phyloP scores from a whole-genome alignment of 35 echinoderm and acorn worm genomes.

The Chiridota heheva region DNA sequence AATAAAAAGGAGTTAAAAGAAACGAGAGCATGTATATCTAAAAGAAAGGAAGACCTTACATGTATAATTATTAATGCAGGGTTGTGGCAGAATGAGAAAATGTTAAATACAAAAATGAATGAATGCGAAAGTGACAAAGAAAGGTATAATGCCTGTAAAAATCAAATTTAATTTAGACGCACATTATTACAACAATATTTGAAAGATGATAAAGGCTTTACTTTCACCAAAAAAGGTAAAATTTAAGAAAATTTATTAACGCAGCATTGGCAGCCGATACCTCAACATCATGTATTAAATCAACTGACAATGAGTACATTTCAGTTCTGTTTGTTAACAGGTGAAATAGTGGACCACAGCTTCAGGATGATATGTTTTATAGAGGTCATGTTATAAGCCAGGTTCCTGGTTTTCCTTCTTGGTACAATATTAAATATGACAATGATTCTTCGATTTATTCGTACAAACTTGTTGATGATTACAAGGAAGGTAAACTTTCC shows the following conservation, averaged over 20 bases:
- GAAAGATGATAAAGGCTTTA: slow-evolving; percentile 30
- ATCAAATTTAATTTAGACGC: slow-evolving; percentile 48
- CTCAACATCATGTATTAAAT: neutral
- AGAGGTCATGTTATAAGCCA: slow-evolving; percentile 41
- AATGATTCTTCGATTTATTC: neutral
- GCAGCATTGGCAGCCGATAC: neutral
- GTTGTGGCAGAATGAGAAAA: slow-evolving; percentile 12
- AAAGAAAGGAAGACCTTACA: neutral
- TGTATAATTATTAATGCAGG: slow-evolving; percentile 7
- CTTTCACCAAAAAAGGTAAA: slow-evolving; percentile 28
- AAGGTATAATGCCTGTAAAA: slow-evolving; percentile 50
- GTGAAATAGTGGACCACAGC: neutral
- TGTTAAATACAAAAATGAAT: slow-evolving; percentile 35
- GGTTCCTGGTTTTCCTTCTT: slow-evolving; percentile 42
- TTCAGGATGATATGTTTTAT: neutral
- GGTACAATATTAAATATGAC: slow-evolving; percentile 44
- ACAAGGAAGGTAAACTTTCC: neutral
- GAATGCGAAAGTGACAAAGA: slow-evolving; percentile 41
- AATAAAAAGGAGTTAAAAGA: neutral
- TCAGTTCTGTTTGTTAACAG: neutral
- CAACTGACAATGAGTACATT: neutral
- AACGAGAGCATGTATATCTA: neutral
- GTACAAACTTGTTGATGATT: neutral
- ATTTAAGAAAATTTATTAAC: neutral
- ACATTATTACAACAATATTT: slow-evolving; percentile 27